These are phyloP conservation scores for Laterallus jamaicensis DNA, from an alignment of 2,113 vertebrate genomes.

Conservation along the genomic window DNA sequence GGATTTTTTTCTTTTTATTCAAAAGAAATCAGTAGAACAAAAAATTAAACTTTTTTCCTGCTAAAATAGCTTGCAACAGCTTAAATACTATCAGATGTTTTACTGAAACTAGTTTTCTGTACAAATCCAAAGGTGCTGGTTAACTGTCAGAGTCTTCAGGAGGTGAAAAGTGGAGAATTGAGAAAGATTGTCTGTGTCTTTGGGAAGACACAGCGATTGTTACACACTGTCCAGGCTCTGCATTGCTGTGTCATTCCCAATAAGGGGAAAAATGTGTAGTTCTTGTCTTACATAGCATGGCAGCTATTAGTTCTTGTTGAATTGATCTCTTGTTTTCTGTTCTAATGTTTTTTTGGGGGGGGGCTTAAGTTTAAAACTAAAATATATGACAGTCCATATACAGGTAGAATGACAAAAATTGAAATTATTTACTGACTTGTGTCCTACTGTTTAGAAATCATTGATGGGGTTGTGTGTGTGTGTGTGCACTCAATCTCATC, in stretches of 20 bases:
- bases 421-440: neutral
- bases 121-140: neutral
- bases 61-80: fast-evolving
- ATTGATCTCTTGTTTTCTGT: neutral
- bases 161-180: neutral
- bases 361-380: neutral
- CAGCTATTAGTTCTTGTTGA: neutral
- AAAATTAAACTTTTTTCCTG: neutral
- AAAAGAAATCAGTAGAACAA: neutral
- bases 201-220: neutral
- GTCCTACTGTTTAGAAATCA: neutral
- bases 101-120: neutral
- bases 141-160: neutral
- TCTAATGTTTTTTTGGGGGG: fast-evolving
- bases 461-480: too few relatives aligned
- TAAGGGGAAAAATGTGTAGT: neutral
- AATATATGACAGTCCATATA: neutral
- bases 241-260: neutral
- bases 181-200: neutral
- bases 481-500: neutral
- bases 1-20: neutral
- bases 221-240: neutral
- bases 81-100: neutral
- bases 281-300: neutral
- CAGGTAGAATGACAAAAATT: neutral